Conservation (phyloP, 92 coral and sea anemone species). For the Plumapathes pennacea region DNA sequence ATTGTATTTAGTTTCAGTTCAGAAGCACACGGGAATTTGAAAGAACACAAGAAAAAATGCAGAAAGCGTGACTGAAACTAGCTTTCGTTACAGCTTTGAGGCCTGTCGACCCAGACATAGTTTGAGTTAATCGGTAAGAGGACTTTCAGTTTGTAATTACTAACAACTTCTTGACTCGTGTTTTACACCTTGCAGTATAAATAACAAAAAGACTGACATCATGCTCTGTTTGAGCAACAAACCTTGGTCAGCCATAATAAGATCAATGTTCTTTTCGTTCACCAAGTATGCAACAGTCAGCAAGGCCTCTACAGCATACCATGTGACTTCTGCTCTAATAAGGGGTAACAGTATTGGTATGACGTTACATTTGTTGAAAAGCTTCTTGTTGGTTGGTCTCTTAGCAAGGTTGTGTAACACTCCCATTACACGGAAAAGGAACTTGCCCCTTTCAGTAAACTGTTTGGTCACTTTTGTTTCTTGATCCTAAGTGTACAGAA, state of each 20-base stretch:
- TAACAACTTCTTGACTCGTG: not conserved
- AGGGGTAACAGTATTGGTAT: slow-evolving; percentile 39
- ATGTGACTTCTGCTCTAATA: slow-evolving; percentile 37
- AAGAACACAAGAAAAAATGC: too few relatives aligned
- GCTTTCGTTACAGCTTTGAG: too few relatives aligned
- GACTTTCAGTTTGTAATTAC: not conserved
- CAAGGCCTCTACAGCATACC: slow-evolving; percentile 49
- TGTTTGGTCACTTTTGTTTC: slow-evolving; percentile 24
- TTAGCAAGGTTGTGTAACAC: slow-evolving; percentile 67
- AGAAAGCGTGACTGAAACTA: too few relatives aligned
- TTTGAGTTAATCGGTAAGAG: too few relatives aligned
- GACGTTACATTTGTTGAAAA: slow-evolving; percentile 37
- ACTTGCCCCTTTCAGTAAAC: slow-evolving; percentile 30
- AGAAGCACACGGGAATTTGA: too few relatives aligned
- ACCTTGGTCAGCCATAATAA: slow-evolving; percentile 73
- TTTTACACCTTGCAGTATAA: too few relatives aligned
- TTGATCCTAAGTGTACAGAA: too few relatives aligned
- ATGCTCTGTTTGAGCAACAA: too few relatives aligned
- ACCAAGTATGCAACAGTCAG: slow-evolving; percentile 60
- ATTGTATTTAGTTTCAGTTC: too few relatives aligned
- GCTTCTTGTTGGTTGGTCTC: slow-evolving; percentile 30
- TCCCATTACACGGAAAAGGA: slow-evolving; percentile 32
- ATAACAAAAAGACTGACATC: too few relatives aligned
- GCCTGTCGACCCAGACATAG: too few relatives aligned
- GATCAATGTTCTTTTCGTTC: slow-evolving; percentile 66